Base-by-base conservation (phyloP, 2,113 vertebrate species). In the Chiloscyllium plagiosum region DNA sequence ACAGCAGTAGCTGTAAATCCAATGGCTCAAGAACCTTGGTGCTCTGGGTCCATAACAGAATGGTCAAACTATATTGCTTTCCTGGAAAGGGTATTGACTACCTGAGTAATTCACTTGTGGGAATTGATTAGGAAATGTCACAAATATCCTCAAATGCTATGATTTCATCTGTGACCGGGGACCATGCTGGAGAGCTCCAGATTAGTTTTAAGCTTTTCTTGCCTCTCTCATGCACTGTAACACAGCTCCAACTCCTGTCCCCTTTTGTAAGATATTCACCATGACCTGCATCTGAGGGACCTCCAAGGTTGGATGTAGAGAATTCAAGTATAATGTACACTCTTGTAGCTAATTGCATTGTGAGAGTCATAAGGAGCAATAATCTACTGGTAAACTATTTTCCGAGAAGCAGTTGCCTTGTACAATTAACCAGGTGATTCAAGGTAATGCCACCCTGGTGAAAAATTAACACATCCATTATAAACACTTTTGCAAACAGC, bases 371-470 rank as follows among this genome's bases (percentile, higher is more conserved):
- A 10, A 93, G 33, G 19, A 37, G 56, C 56, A 66, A 66, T 92
- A 61, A 66, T 92, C 56, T 92, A n/a, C 61, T 37, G 10, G 89
- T 19, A 93, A 66, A 93, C 37, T 66, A 37, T 93, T 66, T 92
- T 93, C 89, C 37, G 61, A 22, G 15, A 66, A 93, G 89, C 66
- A 66, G n/a, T 66, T 93, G 89, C 61, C 61, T 37, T 93, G 89
- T 93, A 37, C 89, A 93, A 93, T 93, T 93, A 93, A 93, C 89
- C 61, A 93, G 42, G 15, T 37, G 89, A 93, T 66, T 93, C 89
- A 93, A 37, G 6, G 29, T 66, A 93, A 93, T 66, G 15, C 15
- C 37, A 33, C 89, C 61, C 89, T 93, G 66, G 89, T 61, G 61
- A 93, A 93, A 68, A 68, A 93, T 93, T 93, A 93, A 66, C 19